These are phyloP conservation scores for Ormyrus thymus DNA, from an alignment of 2,888 invertebrate genomes.

Conservation along the genomic window DNA sequence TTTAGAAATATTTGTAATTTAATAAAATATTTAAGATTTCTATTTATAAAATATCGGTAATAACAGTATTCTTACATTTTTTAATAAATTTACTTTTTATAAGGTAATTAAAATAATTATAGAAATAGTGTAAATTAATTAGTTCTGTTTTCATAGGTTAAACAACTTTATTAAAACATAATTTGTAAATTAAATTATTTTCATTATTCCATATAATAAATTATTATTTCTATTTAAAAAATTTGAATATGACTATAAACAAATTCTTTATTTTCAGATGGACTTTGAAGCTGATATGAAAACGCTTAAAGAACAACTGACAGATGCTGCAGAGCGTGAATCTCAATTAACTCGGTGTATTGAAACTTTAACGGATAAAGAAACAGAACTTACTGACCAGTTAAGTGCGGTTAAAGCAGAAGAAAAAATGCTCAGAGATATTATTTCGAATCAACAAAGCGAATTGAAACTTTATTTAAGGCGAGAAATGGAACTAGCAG, in stretches of 20 bases:
- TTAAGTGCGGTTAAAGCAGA: slow-evolving; percentile 68
- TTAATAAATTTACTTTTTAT: too few species aligned
- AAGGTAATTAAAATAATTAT: too few species aligned
- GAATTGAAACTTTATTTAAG: slow-evolving; percentile 60
- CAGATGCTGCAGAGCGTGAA: slow-evolving; percentile 62
- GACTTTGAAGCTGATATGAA: slow-evolving; percentile 68
- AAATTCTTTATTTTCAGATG: slow-evolving; percentile 53
- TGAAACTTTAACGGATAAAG: slow-evolving; percentile 80
- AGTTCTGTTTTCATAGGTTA: not conserved
- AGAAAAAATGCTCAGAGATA: slow-evolving; percentile 70
- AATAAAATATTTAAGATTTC: too few species aligned
- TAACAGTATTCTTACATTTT: too few species aligned
- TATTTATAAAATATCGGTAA: too few species aligned
- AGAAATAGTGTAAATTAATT: too few species aligned
- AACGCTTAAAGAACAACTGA: slow-evolving; percentile 63
- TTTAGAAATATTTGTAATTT: too few species aligned
- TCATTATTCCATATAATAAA: not conserved
- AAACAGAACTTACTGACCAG: slow-evolving; percentile 79
- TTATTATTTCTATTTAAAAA: slow-evolving; percentile 3
- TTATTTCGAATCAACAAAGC: slow-evolving; percentile 63
- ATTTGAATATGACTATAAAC: not conserved
- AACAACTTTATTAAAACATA: too few species aligned
- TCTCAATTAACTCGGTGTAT: slow-evolving; percentile 72
- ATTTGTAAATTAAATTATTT: too few species aligned
- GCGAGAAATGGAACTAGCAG: slow-evolving; percentile 62